Conservation (phyloP, 2,113 vertebrate species). For the Dryoscopus gambensis region DNA sequence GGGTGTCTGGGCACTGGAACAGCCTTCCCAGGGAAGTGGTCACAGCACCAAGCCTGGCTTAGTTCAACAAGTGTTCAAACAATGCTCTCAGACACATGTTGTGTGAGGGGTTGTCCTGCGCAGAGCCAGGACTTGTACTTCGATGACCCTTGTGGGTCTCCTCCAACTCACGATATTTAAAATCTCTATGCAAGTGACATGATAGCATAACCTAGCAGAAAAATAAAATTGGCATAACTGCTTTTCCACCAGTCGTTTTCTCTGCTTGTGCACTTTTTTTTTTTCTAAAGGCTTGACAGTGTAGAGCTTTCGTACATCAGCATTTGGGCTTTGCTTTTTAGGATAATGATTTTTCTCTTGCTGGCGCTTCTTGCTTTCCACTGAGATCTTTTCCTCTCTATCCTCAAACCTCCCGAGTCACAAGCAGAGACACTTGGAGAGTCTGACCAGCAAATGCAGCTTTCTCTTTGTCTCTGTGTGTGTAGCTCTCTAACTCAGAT, state of each 20-base stretch:
- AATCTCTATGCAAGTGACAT: neutral
- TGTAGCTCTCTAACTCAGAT: neutral
- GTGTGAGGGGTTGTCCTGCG: neutral
- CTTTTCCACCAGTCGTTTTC: neutral
- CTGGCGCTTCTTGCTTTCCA: neutral
- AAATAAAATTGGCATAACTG: neutral
- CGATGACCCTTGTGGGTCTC: neutral
- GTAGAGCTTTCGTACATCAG: neutral
- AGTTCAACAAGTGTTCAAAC: neutral
- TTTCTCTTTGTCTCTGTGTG: neutral
- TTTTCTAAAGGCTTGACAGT: neutral
- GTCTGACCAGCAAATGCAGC: neutral
- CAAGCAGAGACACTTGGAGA: neutral
- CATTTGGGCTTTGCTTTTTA: neutral
- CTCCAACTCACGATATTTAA: neutral
- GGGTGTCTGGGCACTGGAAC: neutral
- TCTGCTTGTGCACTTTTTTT: neutral
- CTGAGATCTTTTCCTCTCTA: neutral
- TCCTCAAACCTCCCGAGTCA: neutral
- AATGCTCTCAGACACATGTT: neutral
- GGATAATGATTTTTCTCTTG: neutral
- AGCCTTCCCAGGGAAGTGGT: neutral
- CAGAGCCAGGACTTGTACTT: neutral
- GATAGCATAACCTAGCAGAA: neutral
- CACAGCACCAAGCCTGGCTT: neutral